Evolutionary conservation across 1,140 invertebrate species (phyloP), one percentile per base, ranked within the genome.

Genomic region (Lucilia sericata): DNA sequence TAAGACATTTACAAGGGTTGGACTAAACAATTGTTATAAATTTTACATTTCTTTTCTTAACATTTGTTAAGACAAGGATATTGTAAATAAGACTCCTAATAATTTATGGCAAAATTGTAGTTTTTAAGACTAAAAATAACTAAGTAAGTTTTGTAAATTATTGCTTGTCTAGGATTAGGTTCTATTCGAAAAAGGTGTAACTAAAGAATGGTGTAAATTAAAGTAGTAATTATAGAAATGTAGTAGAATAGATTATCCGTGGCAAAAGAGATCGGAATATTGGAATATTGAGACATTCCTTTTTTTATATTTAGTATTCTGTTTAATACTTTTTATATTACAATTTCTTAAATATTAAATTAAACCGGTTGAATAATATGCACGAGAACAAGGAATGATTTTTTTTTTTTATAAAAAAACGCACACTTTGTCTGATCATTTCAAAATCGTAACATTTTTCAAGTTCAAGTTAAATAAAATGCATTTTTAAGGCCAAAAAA

Each of bases 391-490:
- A 30, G 1, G 25, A 30, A 30, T 30, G 25, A 2, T n/a, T n/a
- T n/a, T n/a, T n/a, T n/a, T n/a, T n/a, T n/a, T 70, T 21, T 70
- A 21, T 55, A 65, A 19, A 65, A 70, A 70, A 70, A n/a, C n/a
- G n/a, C n/a, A 21, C n/a, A 70, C 21, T 70, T 70, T 21, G n/a
- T 21, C 65, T 70, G 65, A 1, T 19, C 9, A 70, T 70, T 70
- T 8, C 5, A 49, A 51, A 80, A 21, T 80, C 47, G 21, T 49
- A 51, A 80, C 47, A 21, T 80, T 47, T 80, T 49, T 80, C 76
- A 80, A 80, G 76, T 80, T 80, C 76, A 80, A 80, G 76, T 80
- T 51, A 49, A 80, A 51, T 14, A 49, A 80, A 76, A 80, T 51
- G 25, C n/a, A 80, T 10, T 70, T 30, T 70, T 70, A 25, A 21